These are phyloP conservation scores for Drosophila ananassae DNA, from an alignment of 1,140 invertebrate species.

Conservation along the genomic window DNA sequence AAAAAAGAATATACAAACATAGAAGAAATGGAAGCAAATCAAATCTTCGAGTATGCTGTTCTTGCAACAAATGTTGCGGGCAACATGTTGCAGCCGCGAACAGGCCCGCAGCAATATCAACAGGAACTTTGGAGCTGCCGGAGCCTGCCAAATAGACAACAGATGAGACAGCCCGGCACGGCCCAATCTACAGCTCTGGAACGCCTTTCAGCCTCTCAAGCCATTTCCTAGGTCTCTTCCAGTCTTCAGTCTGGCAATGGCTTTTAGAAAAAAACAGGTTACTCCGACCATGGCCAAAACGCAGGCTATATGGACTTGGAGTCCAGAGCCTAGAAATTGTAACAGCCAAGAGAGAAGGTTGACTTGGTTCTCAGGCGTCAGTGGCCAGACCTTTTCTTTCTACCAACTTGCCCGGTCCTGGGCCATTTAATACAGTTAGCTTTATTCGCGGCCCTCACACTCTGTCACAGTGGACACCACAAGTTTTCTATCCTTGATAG, in stretches of 20 bases:
- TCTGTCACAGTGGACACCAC: slow-evolving; percentile 16
- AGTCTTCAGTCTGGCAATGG: neutral
- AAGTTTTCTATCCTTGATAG: no score
- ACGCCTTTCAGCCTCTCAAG: slow-evolving; percentile 58
- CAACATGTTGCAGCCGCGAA: slow-evolving; percentile 58
- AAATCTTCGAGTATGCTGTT: slow-evolving; percentile 53
- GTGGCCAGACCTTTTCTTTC: slow-evolving; percentile 28
- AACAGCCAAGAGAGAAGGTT: slow-evolving; percentile 58
- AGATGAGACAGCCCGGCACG: slow-evolving; percentile 71
- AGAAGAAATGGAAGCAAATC: slow-evolving; percentile 54
- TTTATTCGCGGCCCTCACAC: slow-evolving; percentile 44
- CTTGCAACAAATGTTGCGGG: slow-evolving; percentile 72
- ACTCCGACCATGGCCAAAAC: slow-evolving; percentile 22
- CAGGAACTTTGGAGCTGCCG: slow-evolving; percentile 31
- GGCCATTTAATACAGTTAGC: slow-evolving; percentile 81
- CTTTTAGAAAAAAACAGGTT: slow-evolving; percentile 63
- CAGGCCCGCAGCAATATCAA: slow-evolving; percentile 70
- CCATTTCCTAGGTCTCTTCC: slow-evolving; percentile 2
- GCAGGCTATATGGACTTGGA: slow-evolving; percentile 17
- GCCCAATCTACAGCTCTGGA: slow-evolving; percentile 56
- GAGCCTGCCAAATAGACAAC: slow-evolving; percentile 74
- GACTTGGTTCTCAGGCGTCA: slow-evolving; percentile 43
- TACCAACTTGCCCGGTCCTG: slow-evolving; percentile 44
- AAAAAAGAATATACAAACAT: slow-evolving; percentile 13
- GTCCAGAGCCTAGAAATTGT: slow-evolving; percentile 53